These are phyloP conservation scores for Macrochelys suwanniensis DNA, from an alignment of 2,797 vertebrate genomes.

Conservation along the genomic window DNA sequence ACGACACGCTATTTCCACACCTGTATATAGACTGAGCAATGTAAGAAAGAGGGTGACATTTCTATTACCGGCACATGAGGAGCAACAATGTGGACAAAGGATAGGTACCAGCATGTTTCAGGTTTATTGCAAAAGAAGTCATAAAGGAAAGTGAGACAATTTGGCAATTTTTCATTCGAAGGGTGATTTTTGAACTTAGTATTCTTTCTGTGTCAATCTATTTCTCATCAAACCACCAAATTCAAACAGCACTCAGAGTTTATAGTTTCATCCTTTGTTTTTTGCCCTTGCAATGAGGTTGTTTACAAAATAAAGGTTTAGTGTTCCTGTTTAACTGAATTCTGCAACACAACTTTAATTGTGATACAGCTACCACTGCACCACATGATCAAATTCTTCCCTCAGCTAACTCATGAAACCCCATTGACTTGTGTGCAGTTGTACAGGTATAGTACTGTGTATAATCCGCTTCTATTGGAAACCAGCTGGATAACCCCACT, in stretches of 20 bases:
- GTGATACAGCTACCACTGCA: not conserved
- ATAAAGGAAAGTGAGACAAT: not conserved
- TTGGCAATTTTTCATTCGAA: not conserved
- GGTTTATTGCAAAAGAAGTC: not conserved
- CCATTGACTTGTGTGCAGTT: not conserved
- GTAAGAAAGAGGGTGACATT: not conserved
- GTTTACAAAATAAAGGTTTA: not conserved
- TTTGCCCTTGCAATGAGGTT: not conserved
- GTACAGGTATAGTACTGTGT: not conserved
- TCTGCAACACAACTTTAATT: not conserved
- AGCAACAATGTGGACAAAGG: not conserved
- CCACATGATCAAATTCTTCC: not conserved
- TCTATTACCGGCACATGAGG: not conserved
- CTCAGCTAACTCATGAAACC: not conserved
- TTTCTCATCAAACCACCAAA: not conserved
- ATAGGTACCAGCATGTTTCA: not conserved
- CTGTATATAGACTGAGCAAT: not conserved
- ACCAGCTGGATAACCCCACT: not conserved
- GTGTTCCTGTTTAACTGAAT: not conserved
- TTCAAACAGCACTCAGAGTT: not conserved
- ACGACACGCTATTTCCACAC: not conserved
- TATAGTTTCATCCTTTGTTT: not conserved
- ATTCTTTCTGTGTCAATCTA: not conserved
- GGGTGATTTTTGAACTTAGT: not conserved
- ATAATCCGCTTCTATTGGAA: not conserved